Evolutionary conservation across 2,888 invertebrate genomes (phyloP).

Genomic region (Rotaria sp.): DNA sequence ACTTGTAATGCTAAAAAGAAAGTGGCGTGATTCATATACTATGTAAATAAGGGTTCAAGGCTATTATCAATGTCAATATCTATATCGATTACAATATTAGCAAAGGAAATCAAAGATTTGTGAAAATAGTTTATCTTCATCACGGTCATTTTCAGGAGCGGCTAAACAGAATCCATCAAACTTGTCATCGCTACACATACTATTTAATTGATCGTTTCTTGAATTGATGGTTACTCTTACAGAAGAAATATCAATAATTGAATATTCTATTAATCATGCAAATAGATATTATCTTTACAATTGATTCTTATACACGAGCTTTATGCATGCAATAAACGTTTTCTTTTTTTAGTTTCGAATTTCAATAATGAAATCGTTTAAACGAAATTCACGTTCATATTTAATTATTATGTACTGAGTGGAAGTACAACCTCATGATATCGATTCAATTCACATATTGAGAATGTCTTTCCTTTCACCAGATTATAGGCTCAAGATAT

Average conservation of each 20-base stretch:
- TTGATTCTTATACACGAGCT: neutral
- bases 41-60: neutral
- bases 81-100: neutral
- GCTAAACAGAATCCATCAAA: neutral
- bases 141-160: neutral
- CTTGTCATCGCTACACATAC: neutral
- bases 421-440: neutral
- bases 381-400: neutral
- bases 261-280: neutral
- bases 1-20: neutral
- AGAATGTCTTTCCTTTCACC: neutral
- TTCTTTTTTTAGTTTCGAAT: neutral
- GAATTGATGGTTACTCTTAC: neutral
- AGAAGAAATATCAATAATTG: no score
- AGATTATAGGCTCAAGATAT: neutral
- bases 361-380: neutral
- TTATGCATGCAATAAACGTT: neutral
- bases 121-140: neutral
- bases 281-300: neutral
- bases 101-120: neutral
- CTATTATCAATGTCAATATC: neutral
- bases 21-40: neutral
- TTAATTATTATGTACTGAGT: neutral
- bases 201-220: neutral
- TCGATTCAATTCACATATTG: neutral